Evolutionary conservation across 2,888 invertebrate species (phyloP).

Genomic region (Amitus sp.): DNA sequence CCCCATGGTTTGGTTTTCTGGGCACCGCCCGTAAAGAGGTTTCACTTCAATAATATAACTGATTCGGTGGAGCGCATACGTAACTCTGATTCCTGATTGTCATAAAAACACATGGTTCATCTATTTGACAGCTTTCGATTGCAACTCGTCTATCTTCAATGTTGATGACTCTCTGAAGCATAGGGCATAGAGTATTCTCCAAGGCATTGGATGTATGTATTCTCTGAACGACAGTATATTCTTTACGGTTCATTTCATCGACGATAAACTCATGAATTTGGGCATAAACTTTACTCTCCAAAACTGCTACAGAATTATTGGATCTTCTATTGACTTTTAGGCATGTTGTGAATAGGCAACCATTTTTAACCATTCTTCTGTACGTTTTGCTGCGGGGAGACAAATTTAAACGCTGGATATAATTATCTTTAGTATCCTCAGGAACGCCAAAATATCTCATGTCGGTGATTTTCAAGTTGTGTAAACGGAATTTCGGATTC

Average conservation of each 20-base stretch:
- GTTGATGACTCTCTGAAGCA: no score
- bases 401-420: constrained; percentile 10
- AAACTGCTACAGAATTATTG: constrained; percentile 16
- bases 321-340: constrained; percentile 13
- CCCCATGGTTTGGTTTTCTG: no score
- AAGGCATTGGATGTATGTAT: no score
- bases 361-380: constrained; percentile 7
- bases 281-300: constrained; percentile 9
- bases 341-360: constrained; percentile 17
- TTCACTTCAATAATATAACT: no score
- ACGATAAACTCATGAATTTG: constrained; percentile 15
- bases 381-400: constrained; percentile 6
- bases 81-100: no score
- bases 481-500: constrained; percentile 7
- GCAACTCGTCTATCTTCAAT: no score
- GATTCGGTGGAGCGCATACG: no score
- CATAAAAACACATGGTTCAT: no score
- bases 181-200: no score
- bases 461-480: constrained; percentile 1
- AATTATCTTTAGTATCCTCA: not conserved
- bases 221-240: not conserved
- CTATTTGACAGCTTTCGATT: no score
- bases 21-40: no score
- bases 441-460: constrained; percentile 13
- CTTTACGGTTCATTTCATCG: not conserved